Evolutionary conservation across 2,888 invertebrate species (phyloP), one percentile per base, ranked within the genome.

Genomic region (Aethes cnicana): DNA sequence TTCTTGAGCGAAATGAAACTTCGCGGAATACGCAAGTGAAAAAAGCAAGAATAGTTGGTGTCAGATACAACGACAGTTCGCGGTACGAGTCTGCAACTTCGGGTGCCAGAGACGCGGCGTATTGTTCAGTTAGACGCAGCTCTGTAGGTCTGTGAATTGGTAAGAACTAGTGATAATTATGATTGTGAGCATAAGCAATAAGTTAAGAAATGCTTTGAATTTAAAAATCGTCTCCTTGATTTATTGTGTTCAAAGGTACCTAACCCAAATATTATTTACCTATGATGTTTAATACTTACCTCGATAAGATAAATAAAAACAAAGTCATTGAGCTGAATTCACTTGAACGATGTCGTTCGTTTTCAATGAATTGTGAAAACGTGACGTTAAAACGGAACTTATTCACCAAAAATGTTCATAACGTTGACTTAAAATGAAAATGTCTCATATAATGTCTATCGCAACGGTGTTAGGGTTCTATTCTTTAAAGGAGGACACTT

Each of bases 51-150:
- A 77, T 75, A 81, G 82, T 81, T 68, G 79, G 81, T 84, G 84
- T 86, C 87, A 82, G 81, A 79, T 79, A 82, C 87, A 84, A 81
- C 77, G 77, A 77, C 73, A 71, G 75, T 78, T 78, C 74, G 71
- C 68, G 69, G 79, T 74, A 69, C 62, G 69, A 75, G 73, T 66
- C 76, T 72, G 72, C 71, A 84, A 82, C 77, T 81, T 81, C 62
- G 61, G 56, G 63, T 61, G 62, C 65, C 66, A 60, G 64, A 59
- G 67, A 56, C 57, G 43, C 44, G 49, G 54, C 65, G 65, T 69
- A 64, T 69, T 61, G 47, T 41, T 43, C 42, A 67, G 59, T 59
- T 62, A n/a, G 18, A 21, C 20, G 28, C 28, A 42, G 18, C 14
- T 21, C 12, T 36, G 20, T 25, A 9, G 4, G 12, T 20, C 14